phyloP scores from a whole-genome alignment of 2,888 invertebrate genomes.

The Dione juno region DNA sequence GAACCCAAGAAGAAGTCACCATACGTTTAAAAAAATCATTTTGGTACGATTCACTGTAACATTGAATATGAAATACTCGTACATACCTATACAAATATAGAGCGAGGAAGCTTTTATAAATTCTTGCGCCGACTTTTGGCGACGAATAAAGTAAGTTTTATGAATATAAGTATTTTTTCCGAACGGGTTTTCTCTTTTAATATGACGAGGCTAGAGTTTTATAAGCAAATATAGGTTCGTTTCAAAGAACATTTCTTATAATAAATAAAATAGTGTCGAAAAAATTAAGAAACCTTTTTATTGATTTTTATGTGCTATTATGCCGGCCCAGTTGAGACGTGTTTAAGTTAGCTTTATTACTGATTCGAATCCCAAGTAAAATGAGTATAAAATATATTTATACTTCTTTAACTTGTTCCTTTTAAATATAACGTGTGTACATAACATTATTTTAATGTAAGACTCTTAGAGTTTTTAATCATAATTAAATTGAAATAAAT shows the following conservation, averaged over 20 bases:
- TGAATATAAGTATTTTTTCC: constrained; percentile 34
- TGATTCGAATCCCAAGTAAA: too few species aligned
- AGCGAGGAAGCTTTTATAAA: constrained; percentile 28
- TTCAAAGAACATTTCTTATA: not conserved
- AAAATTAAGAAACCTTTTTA: not conserved
- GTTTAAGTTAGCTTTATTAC: too few species aligned
- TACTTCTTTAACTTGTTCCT: not conserved
- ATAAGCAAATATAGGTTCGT: constrained; percentile 1
- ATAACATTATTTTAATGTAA: too few species aligned
- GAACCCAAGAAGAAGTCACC: too few species aligned
- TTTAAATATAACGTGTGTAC: not conserved
- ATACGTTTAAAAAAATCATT: too few species aligned
- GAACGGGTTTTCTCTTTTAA: constrained; percentile 30
- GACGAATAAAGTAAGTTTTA: constrained; percentile 32
- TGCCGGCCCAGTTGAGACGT: not conserved
- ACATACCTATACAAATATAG: constrained; percentile 27
- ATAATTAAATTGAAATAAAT: not conserved
- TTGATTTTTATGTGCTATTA: too few species aligned
- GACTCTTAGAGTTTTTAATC: too few species aligned
- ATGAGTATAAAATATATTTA: too few species aligned
- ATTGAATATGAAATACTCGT: constrained; percentile 16
- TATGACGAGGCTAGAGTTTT: constrained; percentile 7
- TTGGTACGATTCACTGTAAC: not conserved
- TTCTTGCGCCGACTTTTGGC: constrained; percentile 30
- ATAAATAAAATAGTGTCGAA: too few species aligned